These are phyloP conservation scores for Drosophila orosa DNA, from an alignment of 1,140 invertebrate genomes.

Conservation along the genomic window DNA sequence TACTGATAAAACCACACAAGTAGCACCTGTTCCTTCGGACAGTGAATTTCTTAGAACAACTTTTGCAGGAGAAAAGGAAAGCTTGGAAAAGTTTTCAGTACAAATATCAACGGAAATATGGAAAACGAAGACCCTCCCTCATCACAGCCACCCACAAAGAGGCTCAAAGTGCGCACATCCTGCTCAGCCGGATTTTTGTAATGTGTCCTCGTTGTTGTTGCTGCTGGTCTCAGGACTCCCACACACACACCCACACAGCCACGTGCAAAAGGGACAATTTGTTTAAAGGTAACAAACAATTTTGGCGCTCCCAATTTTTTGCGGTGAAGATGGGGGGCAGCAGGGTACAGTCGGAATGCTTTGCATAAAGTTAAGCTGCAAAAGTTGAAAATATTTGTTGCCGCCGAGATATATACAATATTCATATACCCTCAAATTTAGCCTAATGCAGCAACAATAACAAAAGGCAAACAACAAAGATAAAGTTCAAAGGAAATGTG, in stretches of 20 bases:
- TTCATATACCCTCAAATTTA: slow-evolving; percentile 26
- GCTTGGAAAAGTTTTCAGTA: slow-evolving; percentile 60
- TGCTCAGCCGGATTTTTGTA: slow-evolving; percentile 69
- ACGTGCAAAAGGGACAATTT: slow-evolving; percentile 66
- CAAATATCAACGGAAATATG: slow-evolving; percentile 75
- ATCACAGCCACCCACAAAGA: slow-evolving; percentile 20
- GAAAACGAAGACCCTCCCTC: slow-evolving; percentile 30
- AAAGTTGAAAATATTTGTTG: slow-evolving; percentile 73
- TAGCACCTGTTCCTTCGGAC: slow-evolving; percentile 12
- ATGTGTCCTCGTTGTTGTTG: slow-evolving; percentile 56
- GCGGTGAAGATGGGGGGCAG: not conserved
- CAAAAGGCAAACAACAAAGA: slow-evolving; percentile 71
- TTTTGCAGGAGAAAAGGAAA: slow-evolving; percentile 25
- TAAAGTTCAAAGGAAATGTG: slow-evolving; percentile 77
- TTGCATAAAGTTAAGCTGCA: slow-evolving; percentile 70
- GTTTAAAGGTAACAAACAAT: slow-evolving; percentile 75
- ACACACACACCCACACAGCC: slow-evolving; percentile 18
- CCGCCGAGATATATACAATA: slow-evolving; percentile 41
- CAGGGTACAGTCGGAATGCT: slow-evolving; percentile 41
- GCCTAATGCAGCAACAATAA: slow-evolving; percentile 60
- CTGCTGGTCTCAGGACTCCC: slow-evolving; percentile 18
- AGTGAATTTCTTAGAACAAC: slow-evolving; percentile 11
- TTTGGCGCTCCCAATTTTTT: slow-evolving; percentile 57
- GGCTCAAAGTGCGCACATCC: slow-evolving; percentile 70
- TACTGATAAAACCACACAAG: slow-evolving; percentile 13